Base-by-base conservation (phyloP, 2,113 vertebrate genomes). In the Acinonyx jubatus region DNA sequence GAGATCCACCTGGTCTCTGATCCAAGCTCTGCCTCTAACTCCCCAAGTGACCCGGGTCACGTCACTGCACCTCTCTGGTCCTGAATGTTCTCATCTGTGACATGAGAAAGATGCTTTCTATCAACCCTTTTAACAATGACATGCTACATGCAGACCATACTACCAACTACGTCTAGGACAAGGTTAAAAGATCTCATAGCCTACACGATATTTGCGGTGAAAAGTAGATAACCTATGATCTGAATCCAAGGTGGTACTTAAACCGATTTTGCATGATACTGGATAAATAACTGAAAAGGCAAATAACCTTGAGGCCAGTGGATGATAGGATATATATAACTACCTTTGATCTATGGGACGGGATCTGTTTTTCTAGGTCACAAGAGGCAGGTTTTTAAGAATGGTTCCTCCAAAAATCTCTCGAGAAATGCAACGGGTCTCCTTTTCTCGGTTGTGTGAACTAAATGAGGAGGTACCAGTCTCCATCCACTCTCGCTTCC, bases 251-350 rank as follows among this genome's bases (percentile, higher is more conserved):
- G 21, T 69, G n/a, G 25, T 50, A 63, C 27, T 74, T 63, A 90
- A 81, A 38, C 25, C 87, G 14, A 78, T 61, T 93, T 93, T 97
- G 63, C 50, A 50, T 85, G 68, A 84, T 4, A 87, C n/a, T 92
- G 4, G 69, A 69, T 88, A 74, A 73, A 61, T 16, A 82, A 79
- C 63, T 92, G 41, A 69, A 76, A 92, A 89, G 33, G n/a, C n/a
- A 96, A 86, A 82, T 9, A 45, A 55, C 9, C 23, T 74, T 66
- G 29, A 95, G 74, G 78, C 48, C 89, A 66, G 33, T 45, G 61
- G n/a, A 76, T 89, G 29, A 66, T 36, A 91, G 38, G 89, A 50
- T 79, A 2, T 50, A 4, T 55, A 3, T 65, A 29, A 61, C 27
- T 66, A 5, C 33, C 41, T 93, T 81, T 91, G 50, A 69, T 71